Evolutionary conservation across 1,140 invertebrate genomes (phyloP).

Genomic region (Drosophila varians): DNA sequence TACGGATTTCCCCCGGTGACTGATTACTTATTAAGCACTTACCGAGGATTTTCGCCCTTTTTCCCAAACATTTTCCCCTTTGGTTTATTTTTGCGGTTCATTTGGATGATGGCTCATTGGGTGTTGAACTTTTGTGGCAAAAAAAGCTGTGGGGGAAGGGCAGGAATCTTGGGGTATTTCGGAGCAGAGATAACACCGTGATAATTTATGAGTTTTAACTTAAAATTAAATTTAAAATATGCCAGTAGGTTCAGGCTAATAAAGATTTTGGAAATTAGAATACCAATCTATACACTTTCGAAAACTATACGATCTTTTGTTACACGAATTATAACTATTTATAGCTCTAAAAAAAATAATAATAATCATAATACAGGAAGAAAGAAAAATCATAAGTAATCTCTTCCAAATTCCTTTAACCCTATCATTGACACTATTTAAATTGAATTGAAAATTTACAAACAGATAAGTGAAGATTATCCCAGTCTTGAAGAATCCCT

Average conservation of each 20-base stretch:
- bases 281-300: too few species aligned
- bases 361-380: too few species aligned
- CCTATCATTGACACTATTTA: conserved; percentile 11
- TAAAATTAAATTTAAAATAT: neutral
- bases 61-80: neutral
- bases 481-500: neutral
- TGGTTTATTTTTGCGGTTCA: conserved; percentile 49
- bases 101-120: conserved; percentile 67
- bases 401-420: neutral
- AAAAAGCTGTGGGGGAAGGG: conserved; percentile 10
- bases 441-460: conserved; percentile 17
- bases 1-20: conserved; percentile 44
- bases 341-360: too few species aligned
- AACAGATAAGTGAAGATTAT: conserved; percentile 3
- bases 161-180: neutral
- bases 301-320: too few species aligned
- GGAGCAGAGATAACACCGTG: conserved; percentile 23
- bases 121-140: conserved; percentile 61
- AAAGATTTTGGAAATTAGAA: too few species aligned
- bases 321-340: too few species aligned
- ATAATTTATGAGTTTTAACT: too few species aligned
- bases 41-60: conserved; percentile 10
- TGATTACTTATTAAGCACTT: conserved; percentile 77
- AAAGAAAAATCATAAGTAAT: too few species aligned
- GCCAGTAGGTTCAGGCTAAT: neutral